These are phyloP conservation scores for Psephotus haematonotus DNA, from an alignment of 2,113 vertebrate genomes.

Conservation along the genomic window DNA sequence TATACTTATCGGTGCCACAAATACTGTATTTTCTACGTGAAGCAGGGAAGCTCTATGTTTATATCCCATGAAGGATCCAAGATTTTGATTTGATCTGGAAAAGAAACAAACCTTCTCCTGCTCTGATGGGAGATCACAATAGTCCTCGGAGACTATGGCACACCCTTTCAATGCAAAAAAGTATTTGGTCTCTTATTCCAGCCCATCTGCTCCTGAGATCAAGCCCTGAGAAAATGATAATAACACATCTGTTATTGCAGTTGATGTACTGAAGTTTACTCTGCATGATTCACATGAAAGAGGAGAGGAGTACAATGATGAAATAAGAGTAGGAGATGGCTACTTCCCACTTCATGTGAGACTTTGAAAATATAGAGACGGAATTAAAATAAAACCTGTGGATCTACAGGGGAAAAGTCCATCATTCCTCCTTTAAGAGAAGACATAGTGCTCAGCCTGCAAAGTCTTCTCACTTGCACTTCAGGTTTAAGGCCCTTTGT, in stretches of 20 bases:
- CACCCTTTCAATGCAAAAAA: neutral
- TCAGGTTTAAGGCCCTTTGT: constrained; percentile 31
- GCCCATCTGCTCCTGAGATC: neutral
- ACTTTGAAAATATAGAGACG: neutral
- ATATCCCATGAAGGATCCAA: neutral
- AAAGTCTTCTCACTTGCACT: neutral
- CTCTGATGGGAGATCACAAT: neutral
- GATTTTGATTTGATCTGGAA: neutral
- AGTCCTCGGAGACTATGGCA: neutral
- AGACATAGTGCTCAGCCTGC: neutral
- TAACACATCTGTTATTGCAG: neutral
- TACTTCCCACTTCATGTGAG: neutral
- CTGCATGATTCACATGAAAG: neutral
- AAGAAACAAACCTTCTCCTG: neutral
- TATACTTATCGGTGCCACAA: neutral
- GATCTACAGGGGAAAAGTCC: neutral
- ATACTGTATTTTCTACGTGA: neutral
- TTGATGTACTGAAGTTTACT: neutral
- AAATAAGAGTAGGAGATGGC: neutral
- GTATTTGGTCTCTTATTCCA: neutral
- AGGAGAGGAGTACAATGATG: neutral
- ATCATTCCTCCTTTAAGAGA: neutral
- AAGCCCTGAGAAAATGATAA: neutral
- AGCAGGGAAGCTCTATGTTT: neutral
- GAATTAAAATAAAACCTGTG: neutral